Evolutionary conservation across 2,888 invertebrate species (phyloP).

Genomic region (Ethmia dodecea): DNA sequence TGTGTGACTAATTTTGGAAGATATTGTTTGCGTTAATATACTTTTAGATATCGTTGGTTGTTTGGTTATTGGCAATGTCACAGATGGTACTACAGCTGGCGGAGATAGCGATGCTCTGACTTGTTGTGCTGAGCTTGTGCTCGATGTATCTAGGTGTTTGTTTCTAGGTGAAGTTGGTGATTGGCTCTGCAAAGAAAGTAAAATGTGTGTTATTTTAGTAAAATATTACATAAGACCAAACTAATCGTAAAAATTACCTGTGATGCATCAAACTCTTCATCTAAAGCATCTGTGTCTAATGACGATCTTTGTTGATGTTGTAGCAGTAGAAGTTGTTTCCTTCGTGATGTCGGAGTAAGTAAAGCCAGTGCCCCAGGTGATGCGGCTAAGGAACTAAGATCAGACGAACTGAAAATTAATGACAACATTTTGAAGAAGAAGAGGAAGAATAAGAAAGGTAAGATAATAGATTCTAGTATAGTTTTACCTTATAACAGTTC

Average conservation of each 20-base stretch:
- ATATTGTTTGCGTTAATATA: constrained; percentile 42
- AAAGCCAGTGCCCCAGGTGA: constrained; percentile 77
- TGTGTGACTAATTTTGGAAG: constrained; percentile 51
- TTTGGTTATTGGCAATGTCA: constrained; percentile 64
- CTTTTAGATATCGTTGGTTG: constrained; percentile 52
- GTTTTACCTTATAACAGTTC: constrained; percentile 72
- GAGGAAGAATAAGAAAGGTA: neutral
- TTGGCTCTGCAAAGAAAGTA: constrained; percentile 52
- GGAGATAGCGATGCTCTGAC: constrained; percentile 61
- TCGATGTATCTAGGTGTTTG: constrained; percentile 64
- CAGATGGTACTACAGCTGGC: constrained; percentile 65
- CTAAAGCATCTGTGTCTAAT: constrained; percentile 89
- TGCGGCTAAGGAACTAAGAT: constrained; percentile 71
- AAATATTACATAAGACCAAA: too few relatives aligned
- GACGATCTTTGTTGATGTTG: constrained; percentile 93
- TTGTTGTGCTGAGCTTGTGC: constrained; percentile 47
- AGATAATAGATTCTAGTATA: neutral
- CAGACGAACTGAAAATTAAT: constrained; percentile 55
- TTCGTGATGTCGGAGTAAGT: constrained; percentile 86
- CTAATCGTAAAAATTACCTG: constrained; percentile 50
- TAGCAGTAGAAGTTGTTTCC: constrained; percentile 85
- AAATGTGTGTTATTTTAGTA: too few relatives aligned
- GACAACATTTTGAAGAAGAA: neutral
- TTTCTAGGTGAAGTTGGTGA: constrained; percentile 73
- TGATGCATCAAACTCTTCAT: constrained; percentile 82